Base-by-base conservation (phyloP, 2,113 vertebrate genomes). In the Parus major region DNA sequence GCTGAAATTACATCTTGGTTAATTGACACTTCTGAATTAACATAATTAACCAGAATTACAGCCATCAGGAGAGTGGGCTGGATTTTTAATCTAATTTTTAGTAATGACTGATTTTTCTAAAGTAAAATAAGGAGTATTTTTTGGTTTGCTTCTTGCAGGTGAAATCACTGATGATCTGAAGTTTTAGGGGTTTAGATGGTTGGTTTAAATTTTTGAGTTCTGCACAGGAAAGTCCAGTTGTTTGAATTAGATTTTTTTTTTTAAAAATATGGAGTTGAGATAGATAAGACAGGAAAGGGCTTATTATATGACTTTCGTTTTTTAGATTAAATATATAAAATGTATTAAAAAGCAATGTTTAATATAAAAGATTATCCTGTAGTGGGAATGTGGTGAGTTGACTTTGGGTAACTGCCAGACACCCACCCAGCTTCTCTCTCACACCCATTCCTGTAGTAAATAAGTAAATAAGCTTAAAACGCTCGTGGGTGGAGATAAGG, bases 21-120 rank as follows among this genome's bases (percentile, higher is more conserved):
- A 90, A 90, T 15, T 80, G 71, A 56, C 28, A 61, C 11, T 56
- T 83, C 28, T 60, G 39, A 73, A 73, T 73, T 55, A 69, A 84
- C 41, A 88, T 55, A 68, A 86, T 86, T 94, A 49, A 65, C 59
- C 24, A 86, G 59, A 77, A 95, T 53, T 56, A 27, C 35, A 89
- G 80, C 41, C 73, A 91, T 88, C 55, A 52, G 55, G 36, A 92
- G 27, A 1, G 13, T 82, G 47, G 86, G 77, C 9, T 89, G 31
- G 12, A 84, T 82, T 96, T 88, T 86, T 42, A 90, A 86, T 55
- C 35, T 13, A 35, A 25, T 27, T 63, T 93, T 82, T 44, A 91
- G 16, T 29, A 93, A 69, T 18, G 19, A 75, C 35, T 85, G 28
- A 44, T 69, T 77, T 93, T 90, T 84, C 21, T 56, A 15, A 86